Evolutionary conservation across 2,797 vertebrate genomes (phyloP).

Genomic region (Cygnus olor): DNA sequence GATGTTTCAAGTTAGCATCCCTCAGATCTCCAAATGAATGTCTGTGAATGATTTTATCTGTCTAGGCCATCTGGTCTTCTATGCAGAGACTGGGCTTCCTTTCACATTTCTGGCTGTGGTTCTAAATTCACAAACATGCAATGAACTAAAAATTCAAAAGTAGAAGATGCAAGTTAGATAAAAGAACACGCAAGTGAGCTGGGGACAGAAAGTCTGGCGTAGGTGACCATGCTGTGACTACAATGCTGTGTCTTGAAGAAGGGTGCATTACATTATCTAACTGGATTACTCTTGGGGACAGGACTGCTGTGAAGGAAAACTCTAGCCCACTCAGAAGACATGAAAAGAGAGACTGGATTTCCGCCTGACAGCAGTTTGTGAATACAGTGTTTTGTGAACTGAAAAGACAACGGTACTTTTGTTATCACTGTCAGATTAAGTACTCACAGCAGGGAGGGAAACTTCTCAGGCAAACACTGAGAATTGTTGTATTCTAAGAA

Average conservation of each 20-base stretch:
- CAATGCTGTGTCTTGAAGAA: background rate
- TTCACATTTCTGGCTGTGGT: background rate
- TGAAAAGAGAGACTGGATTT: background rate
- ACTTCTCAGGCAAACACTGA: background rate
- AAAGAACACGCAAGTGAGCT: background rate
- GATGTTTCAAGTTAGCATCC: slow-evolving; percentile 43
- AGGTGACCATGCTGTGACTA: background rate
- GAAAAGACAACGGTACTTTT: background rate
- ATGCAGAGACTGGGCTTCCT: background rate
- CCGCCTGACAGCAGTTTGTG: background rate
- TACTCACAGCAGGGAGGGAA: background rate
- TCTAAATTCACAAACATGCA: background rate
- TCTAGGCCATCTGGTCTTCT: slow-evolving; percentile 3
- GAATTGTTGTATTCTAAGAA: background rate
- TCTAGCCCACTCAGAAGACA: background rate
- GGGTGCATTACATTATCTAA: background rate
- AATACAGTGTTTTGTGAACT: background rate
- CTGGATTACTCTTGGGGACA: background rate
- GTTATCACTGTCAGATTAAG: background rate
- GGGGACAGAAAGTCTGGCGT: background rate
- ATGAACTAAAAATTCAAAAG: background rate
- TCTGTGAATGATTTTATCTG: slow-evolving; percentile 36
- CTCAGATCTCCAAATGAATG: slow-evolving; percentile 35
- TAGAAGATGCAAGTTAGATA: background rate
- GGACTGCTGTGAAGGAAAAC: background rate